Evolutionary conservation across 2,888 invertebrate genomes (phyloP), one percentile per base, ranked within the genome.

Genomic region (Notocelia uddmanniana): DNA sequence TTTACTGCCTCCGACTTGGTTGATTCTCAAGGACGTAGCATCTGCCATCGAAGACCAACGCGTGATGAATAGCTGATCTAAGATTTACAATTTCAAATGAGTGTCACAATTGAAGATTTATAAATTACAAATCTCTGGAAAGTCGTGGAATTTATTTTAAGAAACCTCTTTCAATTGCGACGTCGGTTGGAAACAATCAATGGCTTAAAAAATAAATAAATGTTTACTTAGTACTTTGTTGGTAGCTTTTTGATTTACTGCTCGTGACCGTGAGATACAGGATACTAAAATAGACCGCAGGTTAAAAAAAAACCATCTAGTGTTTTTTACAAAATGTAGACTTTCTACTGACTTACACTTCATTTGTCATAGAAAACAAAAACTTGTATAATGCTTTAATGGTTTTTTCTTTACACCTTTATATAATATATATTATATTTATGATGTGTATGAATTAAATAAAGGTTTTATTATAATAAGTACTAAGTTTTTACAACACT

Each of bases 1-100:
- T 21, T 58, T 11, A 26, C 31, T 73, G 23, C 37, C 23, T 1
- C 48, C n/a, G 70, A 68, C 75, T 76, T 75, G 75, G 59, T 68
- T 64, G 45, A 63, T 62, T 57, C 23, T 64, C 78, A 81, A 82
- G 78, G 78, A 74, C 77, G 75, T 76, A 18, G 34, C 79, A 74
- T 75, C 74, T 74, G 75, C 72, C 73, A 73, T 75, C 73, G 71
- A 74, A 78, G 78, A 76, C 59, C 75, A 77, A 78, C 77, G 69
- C 79, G 82, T 84, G 85, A 87, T 85, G 80, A 88, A 89, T 86
- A 81, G 78, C 74, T 78, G 79, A 83, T 84, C 79, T 80, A 80
- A 80, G 79, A 81, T 82, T 89, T 89, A 85, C 77, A 89, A 89
- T 90, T 89, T 88, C 78, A 89, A 87, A 89, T 85, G 81, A 82